Conservation (phyloP, 2,888 invertebrate species). For the Phania funesta region DNA sequence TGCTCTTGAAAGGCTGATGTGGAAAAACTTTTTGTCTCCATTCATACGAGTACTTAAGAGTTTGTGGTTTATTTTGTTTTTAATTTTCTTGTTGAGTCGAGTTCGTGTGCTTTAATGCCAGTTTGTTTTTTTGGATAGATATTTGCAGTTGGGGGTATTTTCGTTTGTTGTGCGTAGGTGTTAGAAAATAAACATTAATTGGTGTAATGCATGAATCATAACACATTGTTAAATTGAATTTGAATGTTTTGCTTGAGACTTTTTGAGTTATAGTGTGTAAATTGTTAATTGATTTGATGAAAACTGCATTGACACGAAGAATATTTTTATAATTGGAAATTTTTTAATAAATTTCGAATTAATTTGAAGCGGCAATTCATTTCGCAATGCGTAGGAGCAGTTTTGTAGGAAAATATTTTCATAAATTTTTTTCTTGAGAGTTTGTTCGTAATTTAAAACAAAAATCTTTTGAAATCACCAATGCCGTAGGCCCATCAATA, state of each 20-base stretch:
- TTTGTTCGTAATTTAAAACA: too few relatives aligned
- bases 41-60: background rate
- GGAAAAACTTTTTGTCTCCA: background rate
- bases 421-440: background rate
- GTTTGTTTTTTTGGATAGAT: background rate
- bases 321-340: background rate
- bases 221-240: slow-evolving; percentile 58
- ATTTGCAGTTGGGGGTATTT: background rate
- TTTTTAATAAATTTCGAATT: too few relatives aligned
- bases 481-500: too few relatives aligned
- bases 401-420: too few relatives aligned
- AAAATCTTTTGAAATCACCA: too few relatives aligned
- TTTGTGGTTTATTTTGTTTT: background rate
- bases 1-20: background rate
- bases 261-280: slow-evolving; percentile 43
- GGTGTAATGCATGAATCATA: slow-evolving; percentile 65
- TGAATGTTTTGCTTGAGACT: slow-evolving; percentile 45
- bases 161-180: slow-evolving; percentile 57
- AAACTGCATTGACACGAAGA: slow-evolving; percentile 23
- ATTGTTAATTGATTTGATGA: slow-evolving; percentile 55
- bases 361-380: too few relatives aligned
- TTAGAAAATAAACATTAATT: slow-evolving; percentile 63
- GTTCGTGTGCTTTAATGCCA: background rate
- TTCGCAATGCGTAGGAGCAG: too few relatives aligned
- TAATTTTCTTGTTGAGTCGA: background rate